These are phyloP conservation scores for Magallana angulata DNA, from an alignment of 1,140 invertebrate species.

Conservation along the genomic window DNA sequence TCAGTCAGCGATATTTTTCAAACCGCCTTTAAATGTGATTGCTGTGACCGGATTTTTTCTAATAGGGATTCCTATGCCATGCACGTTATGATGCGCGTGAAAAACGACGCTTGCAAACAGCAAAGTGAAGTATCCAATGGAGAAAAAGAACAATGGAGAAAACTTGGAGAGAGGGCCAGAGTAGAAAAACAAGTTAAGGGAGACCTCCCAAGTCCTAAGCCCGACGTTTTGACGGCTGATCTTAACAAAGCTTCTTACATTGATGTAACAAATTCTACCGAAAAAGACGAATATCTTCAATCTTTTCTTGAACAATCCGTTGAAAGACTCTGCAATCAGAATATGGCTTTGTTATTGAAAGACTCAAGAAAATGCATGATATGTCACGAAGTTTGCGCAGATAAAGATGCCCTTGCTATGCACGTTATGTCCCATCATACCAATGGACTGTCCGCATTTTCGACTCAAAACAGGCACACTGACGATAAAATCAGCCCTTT, in stretches of 20 bases:
- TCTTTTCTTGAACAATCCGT: constrained; percentile 28
- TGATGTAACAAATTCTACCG: constrained; percentile 41
- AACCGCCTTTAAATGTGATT: constrained; percentile 71
- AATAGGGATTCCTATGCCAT: constrained; percentile 77
- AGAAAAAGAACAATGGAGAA: constrained; percentile 32
- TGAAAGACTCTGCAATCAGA: constrained; percentile 9
- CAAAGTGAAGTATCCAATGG: constrained; percentile 11
- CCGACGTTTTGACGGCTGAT: constrained; percentile 11
- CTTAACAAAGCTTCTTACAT: constrained; percentile 46
- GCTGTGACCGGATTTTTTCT: constrained; percentile 71
- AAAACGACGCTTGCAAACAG: constrained; percentile 64
- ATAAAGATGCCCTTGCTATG: constrained; percentile 72
- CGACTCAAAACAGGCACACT: neutral
- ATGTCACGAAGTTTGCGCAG: constrained; percentile 64
- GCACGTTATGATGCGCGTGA: constrained; percentile 77
- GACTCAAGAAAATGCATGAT: constrained; percentile 58
- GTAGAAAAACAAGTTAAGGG: neutral
- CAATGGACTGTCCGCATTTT: neutral
- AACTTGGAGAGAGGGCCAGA: neutral
- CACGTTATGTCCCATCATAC: constrained; percentile 69
- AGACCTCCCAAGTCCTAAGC: neutral
- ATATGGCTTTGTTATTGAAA: neutral
- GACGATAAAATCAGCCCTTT: neutral
- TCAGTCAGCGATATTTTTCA: constrained; percentile 51
- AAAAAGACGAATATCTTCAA: constrained; percentile 51